Conservation (phyloP, 2,113 vertebrate genomes). For the Hemichromis elongatus region DNA sequence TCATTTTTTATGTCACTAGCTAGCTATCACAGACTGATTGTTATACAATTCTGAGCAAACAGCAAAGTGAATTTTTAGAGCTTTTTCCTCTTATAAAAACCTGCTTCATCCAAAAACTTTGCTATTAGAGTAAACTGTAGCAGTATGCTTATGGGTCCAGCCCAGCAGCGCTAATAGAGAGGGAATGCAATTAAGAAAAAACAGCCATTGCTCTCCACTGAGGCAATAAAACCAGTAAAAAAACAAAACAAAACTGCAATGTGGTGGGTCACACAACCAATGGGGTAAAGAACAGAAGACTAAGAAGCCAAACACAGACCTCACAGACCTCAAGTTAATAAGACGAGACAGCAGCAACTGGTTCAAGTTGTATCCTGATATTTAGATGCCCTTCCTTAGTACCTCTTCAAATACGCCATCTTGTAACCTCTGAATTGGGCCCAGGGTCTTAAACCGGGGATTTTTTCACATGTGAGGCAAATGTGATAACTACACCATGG, state of each 20-base stretch:
- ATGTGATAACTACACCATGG: background rate
- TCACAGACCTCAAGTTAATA: background rate
- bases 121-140: background rate
- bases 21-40: background rate
- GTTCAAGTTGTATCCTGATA: background rate
- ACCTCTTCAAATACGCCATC: background rate
- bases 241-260: background rate
- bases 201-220: background rate
- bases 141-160: background rate
- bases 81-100: background rate
- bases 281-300: background rate
- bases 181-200: background rate
- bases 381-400: background rate
- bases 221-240: background rate
- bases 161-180: background rate
- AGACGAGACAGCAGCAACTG: background rate
- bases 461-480: background rate
- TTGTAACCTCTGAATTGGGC: background rate
- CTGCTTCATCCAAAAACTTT: background rate
- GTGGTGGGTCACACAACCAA: background rate
- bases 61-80: background rate
- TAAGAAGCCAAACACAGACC: background rate
- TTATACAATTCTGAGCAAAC: background rate
- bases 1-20: background rate
- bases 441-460: background rate